Evolutionary conservation across 64 coral and sea anemone species (phyloP).

Genomic region (Pocillopora verrucosa): DNA sequence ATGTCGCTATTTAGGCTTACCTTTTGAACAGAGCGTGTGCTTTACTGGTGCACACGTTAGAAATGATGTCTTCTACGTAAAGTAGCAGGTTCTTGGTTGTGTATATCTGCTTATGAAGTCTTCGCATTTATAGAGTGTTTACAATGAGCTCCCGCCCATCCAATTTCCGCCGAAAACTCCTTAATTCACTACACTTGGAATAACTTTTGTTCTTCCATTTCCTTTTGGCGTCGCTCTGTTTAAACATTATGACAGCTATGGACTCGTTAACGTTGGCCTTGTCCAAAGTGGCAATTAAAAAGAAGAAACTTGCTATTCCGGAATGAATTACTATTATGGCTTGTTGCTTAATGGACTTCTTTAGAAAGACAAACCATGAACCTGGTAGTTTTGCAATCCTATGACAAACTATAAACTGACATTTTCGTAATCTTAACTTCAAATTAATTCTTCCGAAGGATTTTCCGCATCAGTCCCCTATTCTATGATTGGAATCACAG

Average conservation of each 20-base stretch:
- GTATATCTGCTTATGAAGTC: neutral
- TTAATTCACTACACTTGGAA: constrained; percentile 36
- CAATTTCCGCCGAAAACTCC: constrained; percentile 41
- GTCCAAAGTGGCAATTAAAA: constrained; percentile 25
- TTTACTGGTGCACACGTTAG: too few relatives aligned
- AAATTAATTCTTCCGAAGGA: neutral
- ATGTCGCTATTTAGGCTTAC: too few relatives aligned
- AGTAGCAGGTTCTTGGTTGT: neutral
- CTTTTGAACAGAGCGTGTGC: too few relatives aligned
- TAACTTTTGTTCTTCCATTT: constrained; percentile 12
- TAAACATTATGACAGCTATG: constrained; percentile 30
- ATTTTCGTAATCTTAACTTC: neutral
- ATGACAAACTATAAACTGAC: neutral
- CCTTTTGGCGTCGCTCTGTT: constrained; percentile 21
- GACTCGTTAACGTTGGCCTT: neutral
- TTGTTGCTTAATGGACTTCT: constrained; percentile 2
- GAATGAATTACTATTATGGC: neutral
- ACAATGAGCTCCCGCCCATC: constrained; percentile 21
- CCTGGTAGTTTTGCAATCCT: neutral
- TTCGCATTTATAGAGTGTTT: neutral
- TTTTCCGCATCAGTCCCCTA: neutral
- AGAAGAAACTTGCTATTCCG: neutral
- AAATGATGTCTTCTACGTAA: too few relatives aligned
- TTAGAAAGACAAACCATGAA: constrained; percentile 4
- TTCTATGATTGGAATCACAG: neutral